Evolutionary conservation across 2,888 invertebrate genomes (phyloP).

Genomic region (Pogonocherus hispidulus): DNA sequence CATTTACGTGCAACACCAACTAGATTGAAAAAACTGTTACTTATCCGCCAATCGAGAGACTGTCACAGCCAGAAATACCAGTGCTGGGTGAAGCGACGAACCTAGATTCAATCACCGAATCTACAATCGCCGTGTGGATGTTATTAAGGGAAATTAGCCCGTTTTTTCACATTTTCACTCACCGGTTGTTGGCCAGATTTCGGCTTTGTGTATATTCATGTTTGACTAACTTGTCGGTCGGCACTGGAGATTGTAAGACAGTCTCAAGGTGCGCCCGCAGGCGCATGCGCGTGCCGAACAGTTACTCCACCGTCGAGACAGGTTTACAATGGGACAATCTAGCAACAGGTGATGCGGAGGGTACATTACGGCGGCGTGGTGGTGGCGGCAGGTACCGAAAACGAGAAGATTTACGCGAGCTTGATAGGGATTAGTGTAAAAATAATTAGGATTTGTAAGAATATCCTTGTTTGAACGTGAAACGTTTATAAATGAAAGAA

Average conservation of each 20-base stretch:
- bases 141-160: too few species aligned
- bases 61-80: conserved; percentile 37
- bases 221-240: conserved; percentile 44
- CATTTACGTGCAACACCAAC: too few species aligned
- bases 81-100: conserved; percentile 46
- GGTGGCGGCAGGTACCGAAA: not conserved
- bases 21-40: conserved; percentile 8
- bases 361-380: conserved; percentile 31
- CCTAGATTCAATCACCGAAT: conserved; percentile 24
- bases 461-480: too few species aligned
- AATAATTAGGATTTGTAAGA: not conserved
- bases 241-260: conserved; percentile 58
- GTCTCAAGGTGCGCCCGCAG: conserved; percentile 62
- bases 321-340: conserved; percentile 62
- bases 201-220: conserved; percentile 58
- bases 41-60: conserved; percentile 32
- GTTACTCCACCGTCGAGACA: conserved; percentile 64
- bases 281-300: conserved; percentile 60
- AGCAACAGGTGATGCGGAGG: conserved; percentile 56
- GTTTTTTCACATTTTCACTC: conserved; percentile 18
- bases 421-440: not conserved
- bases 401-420: not conserved
- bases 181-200: conserved; percentile 54
- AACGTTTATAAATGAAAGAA: too few species aligned
- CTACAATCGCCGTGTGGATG: not conserved